Evolutionary conservation across 2,888 invertebrate species (phyloP).

Genomic region (Scrobipalpa atriplicella): DNA sequence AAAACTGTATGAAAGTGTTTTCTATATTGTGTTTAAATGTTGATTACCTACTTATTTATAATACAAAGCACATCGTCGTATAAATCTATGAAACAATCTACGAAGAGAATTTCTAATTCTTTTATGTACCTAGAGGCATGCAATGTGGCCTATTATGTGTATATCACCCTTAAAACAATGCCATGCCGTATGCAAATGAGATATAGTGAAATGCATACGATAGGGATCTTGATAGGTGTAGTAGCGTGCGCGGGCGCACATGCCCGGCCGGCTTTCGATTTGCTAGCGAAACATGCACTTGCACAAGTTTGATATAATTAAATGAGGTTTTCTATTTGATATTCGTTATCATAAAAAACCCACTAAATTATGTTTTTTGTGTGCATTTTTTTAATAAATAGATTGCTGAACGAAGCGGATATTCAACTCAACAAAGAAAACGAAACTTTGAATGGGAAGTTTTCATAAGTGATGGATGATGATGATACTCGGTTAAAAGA

Average conservation of each 20-base stretch:
- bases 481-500: too few species aligned
- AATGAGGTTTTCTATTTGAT: background rate
- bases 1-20: too few species aligned
- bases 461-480: too few species aligned
- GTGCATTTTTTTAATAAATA: too few species aligned
- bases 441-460: too few species aligned
- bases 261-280: slow-evolving; percentile 37
- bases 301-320: background rate
- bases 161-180: slow-evolving; percentile 16
- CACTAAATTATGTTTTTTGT: background rate
- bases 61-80: background rate
- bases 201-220: slow-evolving; percentile 32
- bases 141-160: background rate
- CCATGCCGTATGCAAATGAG: slow-evolving; percentile 18
- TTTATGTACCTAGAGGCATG: background rate
- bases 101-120: background rate
- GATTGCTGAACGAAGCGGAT: too few species aligned
- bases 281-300: slow-evolving; percentile 7
- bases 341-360: background rate
- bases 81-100: background rate
- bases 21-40: too few species aligned
- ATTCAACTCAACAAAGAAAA: too few species aligned
- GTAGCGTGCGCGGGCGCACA: slow-evolving; percentile 37
- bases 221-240: slow-evolving; percentile 32
- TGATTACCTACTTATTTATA: too few species aligned